Base-by-base conservation (phyloP, 2,113 vertebrate species). In the Chiloscyllium plagiosum region DNA sequence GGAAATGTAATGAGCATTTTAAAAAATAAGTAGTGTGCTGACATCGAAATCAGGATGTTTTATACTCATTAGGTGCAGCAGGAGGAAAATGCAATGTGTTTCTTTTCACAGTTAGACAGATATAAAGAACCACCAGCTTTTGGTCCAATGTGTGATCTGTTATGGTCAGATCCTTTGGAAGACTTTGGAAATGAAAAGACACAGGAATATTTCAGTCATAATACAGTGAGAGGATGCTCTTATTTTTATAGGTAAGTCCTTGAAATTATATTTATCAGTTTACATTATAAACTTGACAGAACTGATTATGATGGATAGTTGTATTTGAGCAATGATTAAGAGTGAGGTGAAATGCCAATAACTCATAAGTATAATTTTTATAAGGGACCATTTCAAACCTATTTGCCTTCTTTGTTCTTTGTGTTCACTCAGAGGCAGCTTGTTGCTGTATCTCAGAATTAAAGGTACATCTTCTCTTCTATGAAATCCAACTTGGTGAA, bases 151-250 rank as follows among this genome's bases (percentile, higher is more conserved):
- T 98, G 98, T 96, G 98, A 98, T 97, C 97, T 98, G 96, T 97
- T 98, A 95, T 98, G 98, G 98, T 96, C 98, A 8, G 98, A 98
- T 96, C 98, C 98, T 93, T 96, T 98, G 97, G 98, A 98, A 96
- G 98, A 98, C 95, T 98, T 98, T 96, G 98, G 98, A 96, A 98
- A 98, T 3, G 98, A 98, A 96, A 98, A 98, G 97, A 98, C 97
- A 96, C 98, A 98, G 97, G 98, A 98, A 97, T 98, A 97, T 96
- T 98, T 98, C 97, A 98, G 97, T 97, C 98, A 98, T 97, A 98
- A 98, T 97, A 97, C 98, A 69, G 98, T 98, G 96, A 97, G 98
- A 97, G 98, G 98, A 92, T 98, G 98, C 96, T 98, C 98, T 95
- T 98, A 98, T 97, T 98, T 98, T 96, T 98, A 98, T 97, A 98